Conservation (phyloP, 1,140 invertebrate genomes). For the Choristoneura fumiferana region DNA sequence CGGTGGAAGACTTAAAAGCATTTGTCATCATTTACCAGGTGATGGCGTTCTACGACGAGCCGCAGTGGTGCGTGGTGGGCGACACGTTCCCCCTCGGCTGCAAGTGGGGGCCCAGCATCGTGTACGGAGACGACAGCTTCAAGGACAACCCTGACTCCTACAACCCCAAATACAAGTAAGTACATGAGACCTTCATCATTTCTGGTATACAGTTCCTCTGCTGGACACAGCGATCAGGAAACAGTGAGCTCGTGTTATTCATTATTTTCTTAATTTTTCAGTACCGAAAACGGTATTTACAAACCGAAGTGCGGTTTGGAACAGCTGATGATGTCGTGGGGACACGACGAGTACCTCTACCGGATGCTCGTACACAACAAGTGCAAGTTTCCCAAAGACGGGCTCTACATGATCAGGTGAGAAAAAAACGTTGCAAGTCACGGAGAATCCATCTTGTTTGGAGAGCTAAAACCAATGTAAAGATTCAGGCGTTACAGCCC, state of each 20-base stretch:
- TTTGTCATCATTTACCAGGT: too few species aligned
- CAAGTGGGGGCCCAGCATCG: slow-evolving; percentile 89
- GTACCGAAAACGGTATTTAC: slow-evolving; percentile 95
- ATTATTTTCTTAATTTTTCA: slow-evolving; percentile 64
- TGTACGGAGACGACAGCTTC: slow-evolving; percentile 94
- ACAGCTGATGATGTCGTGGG: slow-evolving; percentile 96
- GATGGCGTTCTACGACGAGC: slow-evolving; percentile 96
- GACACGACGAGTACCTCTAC: slow-evolving; percentile 97
- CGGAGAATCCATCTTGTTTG: too few species aligned
- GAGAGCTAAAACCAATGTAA: too few species aligned
- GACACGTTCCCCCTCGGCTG: slow-evolving; percentile 98
- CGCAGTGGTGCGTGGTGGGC: slow-evolving; percentile 97
- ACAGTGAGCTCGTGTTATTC: too few species aligned
- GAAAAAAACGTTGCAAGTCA: too few species aligned
- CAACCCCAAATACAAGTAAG: slow-evolving; percentile 89
- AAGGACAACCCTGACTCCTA: slow-evolving; percentile 90
- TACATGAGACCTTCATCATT: not conserved
- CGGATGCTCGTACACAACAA: slow-evolving; percentile 90
- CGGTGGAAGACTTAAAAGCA: too few species aligned
- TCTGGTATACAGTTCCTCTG: too few species aligned
- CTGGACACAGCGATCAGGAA: too few species aligned
- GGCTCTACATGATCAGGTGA: slow-evolving; percentile 81
- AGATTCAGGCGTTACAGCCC: too few species aligned
- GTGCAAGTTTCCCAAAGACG: slow-evolving; percentile 89
- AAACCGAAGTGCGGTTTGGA: slow-evolving; percentile 92